Conservation (phyloP, 2,113 vertebrate genomes). For the Caracal caracal region DNA sequence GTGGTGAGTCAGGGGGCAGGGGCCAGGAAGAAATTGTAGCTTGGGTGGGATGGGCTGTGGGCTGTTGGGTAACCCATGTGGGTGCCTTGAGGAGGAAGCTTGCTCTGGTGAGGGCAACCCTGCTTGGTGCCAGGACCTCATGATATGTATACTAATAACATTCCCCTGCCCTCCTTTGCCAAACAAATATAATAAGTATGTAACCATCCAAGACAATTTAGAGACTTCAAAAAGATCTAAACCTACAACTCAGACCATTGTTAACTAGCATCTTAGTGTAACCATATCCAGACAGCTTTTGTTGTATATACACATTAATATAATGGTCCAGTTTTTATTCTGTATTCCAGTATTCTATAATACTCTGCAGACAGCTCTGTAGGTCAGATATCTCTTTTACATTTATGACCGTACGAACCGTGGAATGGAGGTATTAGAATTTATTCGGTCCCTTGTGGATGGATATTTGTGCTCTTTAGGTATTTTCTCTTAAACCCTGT, state of each 20-base stretch:
- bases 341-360: background rate
- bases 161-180: background rate
- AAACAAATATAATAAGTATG: background rate
- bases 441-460: background rate
- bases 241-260: background rate
- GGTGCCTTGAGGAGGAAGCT: background rate
- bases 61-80: background rate
- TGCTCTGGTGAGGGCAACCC: no score
- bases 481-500: background rate
- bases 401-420: background rate
- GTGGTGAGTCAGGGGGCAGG: background rate
- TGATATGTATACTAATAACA: background rate
- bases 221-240: background rate
- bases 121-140: background rate
- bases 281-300: background rate
- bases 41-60: background rate
- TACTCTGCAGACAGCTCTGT: background rate
- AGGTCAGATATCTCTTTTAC: background rate
- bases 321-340: background rate
- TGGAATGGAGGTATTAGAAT: background rate
- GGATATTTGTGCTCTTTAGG: background rate
- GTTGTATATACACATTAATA: background rate
- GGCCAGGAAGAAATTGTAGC: background rate
- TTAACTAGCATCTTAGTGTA: background rate
- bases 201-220: background rate